A percentile compares a stretch with the other conserved stretches of the same genome.
phyloP scores from a whole-genome alignment of 2,113 vertebrate genomes.

The Centropus unirufus region DNA sequence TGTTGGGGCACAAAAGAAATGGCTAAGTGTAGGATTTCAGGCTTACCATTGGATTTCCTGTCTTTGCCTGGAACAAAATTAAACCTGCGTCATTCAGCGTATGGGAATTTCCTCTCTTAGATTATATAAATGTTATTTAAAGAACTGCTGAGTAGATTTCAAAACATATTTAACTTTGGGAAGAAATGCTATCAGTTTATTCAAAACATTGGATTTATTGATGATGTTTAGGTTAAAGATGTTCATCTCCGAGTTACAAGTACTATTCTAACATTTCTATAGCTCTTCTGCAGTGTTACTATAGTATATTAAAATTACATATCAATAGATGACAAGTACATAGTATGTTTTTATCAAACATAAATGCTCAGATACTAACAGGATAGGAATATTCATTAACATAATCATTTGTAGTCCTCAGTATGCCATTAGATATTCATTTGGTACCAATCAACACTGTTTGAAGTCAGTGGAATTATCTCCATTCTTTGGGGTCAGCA shows the following conservation, averaged over 20 bases:
- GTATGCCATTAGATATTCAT: not conserved
- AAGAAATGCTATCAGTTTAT: not conserved
- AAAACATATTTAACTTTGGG: not conserved
- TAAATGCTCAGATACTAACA: not conserved
- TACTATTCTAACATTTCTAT: not conserved
- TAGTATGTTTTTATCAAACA: not conserved
- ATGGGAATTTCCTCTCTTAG: not conserved
- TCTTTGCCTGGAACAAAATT: not conserved
- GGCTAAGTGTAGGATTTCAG: not conserved
- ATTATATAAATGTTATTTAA: not conserved
- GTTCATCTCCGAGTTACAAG: not conserved
- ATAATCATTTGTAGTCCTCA: not conserved
- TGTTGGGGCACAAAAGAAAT: not conserved
- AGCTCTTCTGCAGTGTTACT: not conserved
- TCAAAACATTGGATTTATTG: not conserved
- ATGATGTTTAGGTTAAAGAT: not conserved
- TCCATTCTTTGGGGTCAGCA: not conserved
- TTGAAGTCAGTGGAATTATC: not conserved
- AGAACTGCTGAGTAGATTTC: not conserved
- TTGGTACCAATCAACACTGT: not conserved
- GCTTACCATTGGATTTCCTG: not conserved
- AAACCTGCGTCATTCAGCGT: not conserved
- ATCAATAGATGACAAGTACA: not conserved
- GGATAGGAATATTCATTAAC: not conserved
- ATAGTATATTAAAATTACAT: not conserved